Base-by-base conservation (phyloP, 1,140 invertebrate species). In the Rhyzopertha dominica region DNA sequence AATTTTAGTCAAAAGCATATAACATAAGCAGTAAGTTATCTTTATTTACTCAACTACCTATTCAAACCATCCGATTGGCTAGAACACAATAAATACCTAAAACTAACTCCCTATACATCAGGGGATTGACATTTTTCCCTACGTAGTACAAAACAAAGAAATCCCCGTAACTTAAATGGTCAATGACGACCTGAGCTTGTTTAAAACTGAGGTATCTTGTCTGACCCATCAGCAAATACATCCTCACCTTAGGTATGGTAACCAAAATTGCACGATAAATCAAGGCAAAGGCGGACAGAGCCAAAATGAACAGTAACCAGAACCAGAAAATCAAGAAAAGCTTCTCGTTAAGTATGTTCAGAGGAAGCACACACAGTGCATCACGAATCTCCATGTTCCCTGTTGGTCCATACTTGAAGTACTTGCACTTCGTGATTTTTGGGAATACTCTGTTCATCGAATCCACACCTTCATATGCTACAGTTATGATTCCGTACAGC, bases 261-360 rank as follows among this genome's bases (percentile, higher is more conserved):
- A 80, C 59, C 8, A 77, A 63, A 10, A 74, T 39, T 2, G 75
- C 40, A 18, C 67, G 68, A 59, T 83, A 87, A 1, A 87, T 47
- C 1, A 89, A 60, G 28, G 79, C 75, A 2, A 84, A 47, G 14
- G 70, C 70, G 1, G 83, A 79, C 5, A 87, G 37, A 13, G 78
- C 53, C 9, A 78, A 69, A 22, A 90, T 66, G 17, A 83, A 61
- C 23, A 87, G 73, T 36, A 89, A 81, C 87, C 87, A 91, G 61
- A 88, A 81, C 84, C 84, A 88, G 0, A 89, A 61, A 34, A 90
- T 78, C 8, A 82, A 71, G 54, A 86, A 90, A 34, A 88, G 80
- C 61, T 89, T 90, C 57, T 88, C 85, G 61, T 88, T 87, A 10
- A 89, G 69, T 45, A 87, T 78, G 56, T 90, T 90, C 7, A 88